Conservation (phyloP, 2,113 vertebrate species). For the human (Homo sapiens) region GRCh38 chr2:237551001-237551500, state of each 20-base stretch:
- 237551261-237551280: too few relatives aligned
- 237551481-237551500: background rate
- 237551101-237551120: background rate
- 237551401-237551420: too few relatives aligned
- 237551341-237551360: background rate
- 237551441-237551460: fast-evolving
- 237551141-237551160: background rate
- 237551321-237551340: too few relatives aligned
- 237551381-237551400: background rate
- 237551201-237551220: fast-evolving
- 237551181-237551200: background rate
- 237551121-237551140: background rate
- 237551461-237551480: too few relatives aligned
- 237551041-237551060: fast-evolving
- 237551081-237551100: background rate
- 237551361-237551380: background rate
- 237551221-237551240: background rate
- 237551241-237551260: too few relatives aligned
- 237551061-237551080: fast-evolving
- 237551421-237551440: fast-evolving
- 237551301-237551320: too few relatives aligned
- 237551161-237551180: background rate
- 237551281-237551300: too few relatives aligned
- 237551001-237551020: background rate
- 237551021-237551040: fast-evolving